Base-by-base conservation (phyloP, 2,888 invertebrate species). In the Callosobruchus maculatus region DNA sequence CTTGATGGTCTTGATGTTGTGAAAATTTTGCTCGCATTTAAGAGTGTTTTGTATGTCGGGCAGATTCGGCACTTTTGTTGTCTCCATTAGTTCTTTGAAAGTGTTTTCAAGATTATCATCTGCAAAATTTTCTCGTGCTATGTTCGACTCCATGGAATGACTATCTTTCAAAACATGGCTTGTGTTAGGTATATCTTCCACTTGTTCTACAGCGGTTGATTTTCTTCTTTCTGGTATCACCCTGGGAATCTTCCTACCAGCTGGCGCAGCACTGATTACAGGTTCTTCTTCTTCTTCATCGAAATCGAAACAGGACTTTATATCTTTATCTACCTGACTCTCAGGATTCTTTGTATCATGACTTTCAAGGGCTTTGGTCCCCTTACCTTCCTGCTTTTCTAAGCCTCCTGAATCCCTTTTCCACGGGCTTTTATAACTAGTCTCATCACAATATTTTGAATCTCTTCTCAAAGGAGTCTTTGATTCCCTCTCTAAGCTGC, bases 281-380 rank as follows among this genome's bases (percentile, higher is more conserved):
- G 88, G 90, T 82, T 93, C 91, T 89, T 81, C 90, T 83, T 93
- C 93, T 77, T 94, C 93, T 72, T 92, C 92, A 79, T 93, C 92
- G 84, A 95, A 95, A 85, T 95, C 95, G 83, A 94, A 95, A 84
- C 94, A 94, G 0, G 93, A 92, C 74, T 88, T 88, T 71, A 80
- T 79, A 49, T 78, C 77, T 71, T 84, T 80, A 71, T 89, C 91
- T 70, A 80, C 80, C 9, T 75, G 73, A 30, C 75, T 80, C 74
- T 80, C 73, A 22, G 70, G 31, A 70, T 1, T 18, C 13, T 49
- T 49, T 13, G 49, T 49, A 13, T 49, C 49, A 1, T 13, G 26
- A 7, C 72, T 71, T 69, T 76, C 67, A 69, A 74, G 73, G 21
- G 73, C 68, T 21, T 76, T 86, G 22, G 87, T 84, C 80, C 82